These are phyloP conservation scores for Meghimatium bilineatum DNA, from an alignment of 2,888 invertebrate species.

Conservation along the genomic window DNA sequence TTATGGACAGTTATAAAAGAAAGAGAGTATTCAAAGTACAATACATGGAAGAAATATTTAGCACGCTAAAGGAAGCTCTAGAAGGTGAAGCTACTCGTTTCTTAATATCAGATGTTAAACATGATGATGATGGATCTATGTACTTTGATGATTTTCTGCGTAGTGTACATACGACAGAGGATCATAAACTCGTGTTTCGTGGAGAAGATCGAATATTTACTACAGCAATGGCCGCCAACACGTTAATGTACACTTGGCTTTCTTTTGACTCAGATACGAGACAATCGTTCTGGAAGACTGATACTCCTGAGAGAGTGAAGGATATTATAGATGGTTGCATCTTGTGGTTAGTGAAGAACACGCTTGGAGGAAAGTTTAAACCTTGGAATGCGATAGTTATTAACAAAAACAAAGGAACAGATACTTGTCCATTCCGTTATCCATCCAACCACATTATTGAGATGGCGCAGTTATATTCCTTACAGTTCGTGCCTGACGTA, in stretches of 20 bases:
- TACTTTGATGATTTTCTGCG: slow-evolving; percentile 4
- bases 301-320: slow-evolving; percentile 3
- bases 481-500: not conserved
- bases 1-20: slow-evolving; percentile 11
- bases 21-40: not conserved
- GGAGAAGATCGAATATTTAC: slow-evolving; percentile 69
- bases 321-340: not conserved
- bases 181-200: slow-evolving; percentile 8
- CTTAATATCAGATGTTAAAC: not conserved
- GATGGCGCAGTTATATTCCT: not conserved
- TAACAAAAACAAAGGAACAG: not conserved
- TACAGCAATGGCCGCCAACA: slow-evolving; percentile 67
- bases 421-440: not conserved
- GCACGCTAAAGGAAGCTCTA: not conserved
- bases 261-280: slow-evolving; percentile 56
- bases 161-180: not conserved
- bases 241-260: slow-evolving; percentile 66
- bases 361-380: not conserved
- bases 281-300: slow-evolving; percentile 58
- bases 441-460: not conserved
- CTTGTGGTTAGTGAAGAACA: not conserved
- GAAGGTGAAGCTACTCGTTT: slow-evolving; percentile 19
- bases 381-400: not conserved
- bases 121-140: not conserved
- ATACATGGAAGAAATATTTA: not conserved